Base-by-base conservation (phyloP, 2,113 vertebrate species). In the Podiceps cristatus region DNA sequence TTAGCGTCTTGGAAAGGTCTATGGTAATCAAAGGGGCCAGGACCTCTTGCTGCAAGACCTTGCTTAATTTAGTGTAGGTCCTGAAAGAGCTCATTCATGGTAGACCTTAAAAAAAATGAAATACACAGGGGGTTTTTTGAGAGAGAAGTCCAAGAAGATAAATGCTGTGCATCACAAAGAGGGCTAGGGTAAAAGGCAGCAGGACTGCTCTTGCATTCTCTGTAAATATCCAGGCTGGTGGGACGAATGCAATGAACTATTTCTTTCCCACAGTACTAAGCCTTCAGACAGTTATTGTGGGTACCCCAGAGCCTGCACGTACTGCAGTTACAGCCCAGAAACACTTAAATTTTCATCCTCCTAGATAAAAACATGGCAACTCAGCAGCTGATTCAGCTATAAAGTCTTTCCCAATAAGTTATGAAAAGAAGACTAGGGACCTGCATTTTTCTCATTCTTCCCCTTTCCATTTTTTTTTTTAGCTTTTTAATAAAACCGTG, bases 381-480 rank as follows among this genome's bases (percentile, higher is more conserved):
- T 96, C 93, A 97, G 95, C 97, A 96, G 96, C 96, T 97, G 97
- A 97, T 84, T 97, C 97, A 97, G 94, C 95, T 90, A 53, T 58
- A 94, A 97, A 95, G 80, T 95, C 96, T 81, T 74, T 79, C 80
- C 80, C 89, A 89, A 66, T 94, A 96, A 97, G 69, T 96, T 96
- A 94, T 73, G 86, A 94, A 93, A 87, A 82, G 40, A 89, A 42
- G 37, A 81, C 74, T 90, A 62, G 62, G 67, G 94, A 95, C 77
- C 77, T 91, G 77, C 86, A 62, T 89, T 97, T 91, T 97, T 82
- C 82, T 95, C 40, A 56, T 81, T 91, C 76, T 17, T 89, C 25
- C 49, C 29, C 64, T 78, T 96, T 72, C 62, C 24, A 7, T 27
- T 62, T 68, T 75, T 85, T 75, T 85, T 84, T 69, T 74, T 16